phyloP scores from a whole-genome alignment of 2,797 vertebrate species.

The Chelonia mydas region DNA sequence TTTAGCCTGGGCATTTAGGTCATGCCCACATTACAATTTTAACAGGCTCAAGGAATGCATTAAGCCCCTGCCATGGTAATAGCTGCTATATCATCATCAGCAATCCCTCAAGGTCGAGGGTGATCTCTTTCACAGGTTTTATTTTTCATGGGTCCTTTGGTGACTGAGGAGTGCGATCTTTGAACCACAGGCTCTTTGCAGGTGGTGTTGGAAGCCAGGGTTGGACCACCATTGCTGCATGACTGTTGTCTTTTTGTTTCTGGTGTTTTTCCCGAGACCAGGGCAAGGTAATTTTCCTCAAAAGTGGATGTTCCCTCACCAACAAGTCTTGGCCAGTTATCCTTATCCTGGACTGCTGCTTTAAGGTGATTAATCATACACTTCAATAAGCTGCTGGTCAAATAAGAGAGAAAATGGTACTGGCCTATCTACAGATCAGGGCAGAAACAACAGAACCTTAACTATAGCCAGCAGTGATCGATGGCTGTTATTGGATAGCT shows the following conservation, averaged over 20 bases:
- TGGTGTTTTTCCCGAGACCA: too few species aligned
- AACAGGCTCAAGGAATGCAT: background rate
- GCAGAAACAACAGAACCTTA: background rate
- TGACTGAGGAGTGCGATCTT: too few species aligned
- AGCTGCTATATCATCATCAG: fast-evolving
- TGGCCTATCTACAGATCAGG: background rate
- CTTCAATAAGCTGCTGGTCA: background rate
- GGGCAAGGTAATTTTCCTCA: too few species aligned
- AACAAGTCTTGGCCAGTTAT: too few species aligned
- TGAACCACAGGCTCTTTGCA: too few species aligned
- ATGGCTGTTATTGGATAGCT: background rate
- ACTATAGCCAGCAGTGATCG: background rate
- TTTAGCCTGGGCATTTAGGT: background rate
- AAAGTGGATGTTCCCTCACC: too few species aligned
- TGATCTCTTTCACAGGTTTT: too few species aligned
- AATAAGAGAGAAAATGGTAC: background rate
- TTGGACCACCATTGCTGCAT: too few species aligned
- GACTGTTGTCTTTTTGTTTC: too few species aligned
- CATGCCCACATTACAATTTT: background rate
- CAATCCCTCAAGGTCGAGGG: background rate
- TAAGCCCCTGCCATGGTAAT: background rate
- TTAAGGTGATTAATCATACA: background rate
- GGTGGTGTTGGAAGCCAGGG: too few species aligned
- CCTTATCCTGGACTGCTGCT: background rate
- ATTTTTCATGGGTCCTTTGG: too few species aligned